Conservation (phyloP, 2,797 vertebrate species). For the Telmatherina bonti region DNA sequence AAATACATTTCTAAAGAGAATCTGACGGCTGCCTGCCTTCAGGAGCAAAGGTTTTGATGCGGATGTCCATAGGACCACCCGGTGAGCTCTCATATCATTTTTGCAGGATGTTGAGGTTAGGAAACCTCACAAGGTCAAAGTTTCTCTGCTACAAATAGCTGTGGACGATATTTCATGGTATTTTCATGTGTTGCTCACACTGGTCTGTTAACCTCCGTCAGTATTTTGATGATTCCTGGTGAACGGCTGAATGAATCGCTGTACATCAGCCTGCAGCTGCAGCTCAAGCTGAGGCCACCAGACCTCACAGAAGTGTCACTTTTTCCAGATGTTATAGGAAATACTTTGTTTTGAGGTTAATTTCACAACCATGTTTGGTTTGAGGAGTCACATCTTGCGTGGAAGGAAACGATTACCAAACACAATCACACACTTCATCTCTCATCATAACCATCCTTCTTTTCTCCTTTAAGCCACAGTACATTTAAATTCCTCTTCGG, state of each 20-base stretch:
- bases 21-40: not conserved
- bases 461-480: not conserved
- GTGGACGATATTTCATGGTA: not conserved
- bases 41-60: not conserved
- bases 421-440: constrained; percentile 21
- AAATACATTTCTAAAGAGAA: not conserved
- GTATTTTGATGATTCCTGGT: not conserved
- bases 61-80: not conserved
- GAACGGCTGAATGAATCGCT: not conserved
- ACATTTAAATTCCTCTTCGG: too few species aligned
- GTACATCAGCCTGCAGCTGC: not conserved
- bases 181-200: not conserved
- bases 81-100: not conserved
- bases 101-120: not conserved
- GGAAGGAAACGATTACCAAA: not conserved
- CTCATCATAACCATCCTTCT: not conserved
- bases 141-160: not conserved
- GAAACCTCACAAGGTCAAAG: not conserved
- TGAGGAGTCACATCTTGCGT: constrained; percentile 34
- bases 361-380: constrained; percentile 18
- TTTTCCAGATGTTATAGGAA: not conserved
- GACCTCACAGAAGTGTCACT: not conserved
- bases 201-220: not conserved
- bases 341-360: not conserved
- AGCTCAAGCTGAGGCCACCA: not conserved